Percentiles rank a stretch among this genome's conserved stretches.
These are phyloP conservation scores for Piprites chloris DNA, from an alignment of 2,113 vertebrate species.

Conservation along the genomic window DNA sequence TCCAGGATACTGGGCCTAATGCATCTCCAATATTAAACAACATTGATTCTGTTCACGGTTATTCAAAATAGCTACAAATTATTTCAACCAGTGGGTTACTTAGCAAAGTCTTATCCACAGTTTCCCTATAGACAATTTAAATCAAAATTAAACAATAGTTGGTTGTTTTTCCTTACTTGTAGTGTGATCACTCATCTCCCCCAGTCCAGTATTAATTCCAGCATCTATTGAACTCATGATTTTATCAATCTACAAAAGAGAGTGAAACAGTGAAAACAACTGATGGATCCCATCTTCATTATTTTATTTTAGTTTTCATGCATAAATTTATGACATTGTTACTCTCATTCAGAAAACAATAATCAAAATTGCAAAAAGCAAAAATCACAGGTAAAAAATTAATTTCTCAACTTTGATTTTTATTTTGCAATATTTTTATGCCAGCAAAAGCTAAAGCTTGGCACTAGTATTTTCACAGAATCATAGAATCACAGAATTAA, in stretches of 20 bases:
- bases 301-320: background rate
- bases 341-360: background rate
- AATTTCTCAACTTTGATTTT: background rate
- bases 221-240: conserved; percentile 97
- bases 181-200: conserved; percentile 77
- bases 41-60: conserved; percentile 7
- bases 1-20: conserved; percentile 14
- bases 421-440: background rate
- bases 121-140: background rate
- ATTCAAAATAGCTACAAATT: conserved; percentile 15
- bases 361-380: background rate
- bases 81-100: background rate
- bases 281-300: background rate
- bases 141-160: background rate
- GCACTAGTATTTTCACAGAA: background rate
- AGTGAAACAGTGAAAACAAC: conserved; percentile 12
- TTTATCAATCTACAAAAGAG: conserved; percentile 89
- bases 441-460: background rate
- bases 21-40: background rate
- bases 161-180: conserved; percentile 77
- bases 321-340: background rate
- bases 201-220: conserved; percentile 87
- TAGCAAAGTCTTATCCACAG: background rate
- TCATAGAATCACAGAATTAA: too few species aligned
- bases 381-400: background rate